These are phyloP conservation scores for Cataglyphis cursor DNA, from an alignment of 2,888 invertebrate genomes.

Conservation along the genomic window DNA sequence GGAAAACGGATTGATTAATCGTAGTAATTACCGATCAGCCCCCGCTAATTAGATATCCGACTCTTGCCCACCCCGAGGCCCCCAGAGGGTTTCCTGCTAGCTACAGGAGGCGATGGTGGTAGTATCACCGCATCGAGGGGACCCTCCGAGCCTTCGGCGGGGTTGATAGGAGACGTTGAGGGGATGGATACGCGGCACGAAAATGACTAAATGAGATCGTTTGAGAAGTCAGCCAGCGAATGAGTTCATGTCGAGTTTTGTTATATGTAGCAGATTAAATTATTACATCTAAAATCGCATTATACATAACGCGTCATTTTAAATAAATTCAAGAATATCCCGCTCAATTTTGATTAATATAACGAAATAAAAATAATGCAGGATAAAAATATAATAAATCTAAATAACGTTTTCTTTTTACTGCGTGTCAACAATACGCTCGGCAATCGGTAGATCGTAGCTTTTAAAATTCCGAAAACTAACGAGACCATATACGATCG, in stretches of 20 bases:
- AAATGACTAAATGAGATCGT: conserved; percentile 85
- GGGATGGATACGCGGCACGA: conserved; percentile 73
- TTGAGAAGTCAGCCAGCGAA: conserved; percentile 80
- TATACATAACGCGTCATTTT: neutral
- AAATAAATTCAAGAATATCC: neutral
- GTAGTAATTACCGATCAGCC: conserved; percentile 88
- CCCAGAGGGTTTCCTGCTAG: conserved; percentile 81
- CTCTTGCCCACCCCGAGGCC: conserved; percentile 81
- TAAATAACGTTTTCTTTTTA: neutral
- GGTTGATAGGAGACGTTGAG: conserved; percentile 69
- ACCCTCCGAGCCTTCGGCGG: conserved; percentile 63
- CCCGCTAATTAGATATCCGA: conserved; percentile 87
- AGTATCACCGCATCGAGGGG: conserved; percentile 67
- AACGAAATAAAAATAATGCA: neutral
- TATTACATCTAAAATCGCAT: neutral
- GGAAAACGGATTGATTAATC: conserved; percentile 88
- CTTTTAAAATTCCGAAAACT: conserved; percentile 68
- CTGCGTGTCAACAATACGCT: neutral
- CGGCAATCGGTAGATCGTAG: conserved; percentile 35
- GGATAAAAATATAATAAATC: neutral
- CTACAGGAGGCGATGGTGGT: conserved; percentile 74
- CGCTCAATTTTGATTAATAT: neutral
- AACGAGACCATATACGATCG: conserved; percentile 70
- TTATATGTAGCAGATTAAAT: conserved; percentile 6
- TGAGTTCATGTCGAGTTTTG: neutral